phyloP scores from a whole-genome alignment of 2,113 vertebrate species.

The Passerina amoena region DNA sequence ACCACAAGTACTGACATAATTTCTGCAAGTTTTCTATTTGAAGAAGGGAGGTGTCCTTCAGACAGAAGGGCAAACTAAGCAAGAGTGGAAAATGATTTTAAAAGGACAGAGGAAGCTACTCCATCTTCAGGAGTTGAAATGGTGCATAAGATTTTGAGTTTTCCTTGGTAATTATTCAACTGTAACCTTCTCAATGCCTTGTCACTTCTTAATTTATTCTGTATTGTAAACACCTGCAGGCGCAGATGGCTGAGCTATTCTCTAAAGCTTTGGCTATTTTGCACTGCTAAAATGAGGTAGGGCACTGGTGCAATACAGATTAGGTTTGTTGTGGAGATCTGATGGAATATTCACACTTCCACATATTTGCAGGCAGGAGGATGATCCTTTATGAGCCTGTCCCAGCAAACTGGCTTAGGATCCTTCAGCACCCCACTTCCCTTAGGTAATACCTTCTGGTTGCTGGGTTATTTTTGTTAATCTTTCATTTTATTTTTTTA shows the following conservation, averaged over 20 bases:
- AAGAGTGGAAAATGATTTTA: background rate
- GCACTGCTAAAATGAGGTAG: conserved; percentile 40
- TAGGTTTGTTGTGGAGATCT: background rate
- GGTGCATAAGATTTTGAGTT: conserved; percentile 28
- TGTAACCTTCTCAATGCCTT: conserved; percentile 60
- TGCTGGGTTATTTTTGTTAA: background rate
- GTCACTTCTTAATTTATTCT: conserved; percentile 65
- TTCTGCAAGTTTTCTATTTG: background rate
- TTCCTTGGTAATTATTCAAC: conserved; percentile 59
- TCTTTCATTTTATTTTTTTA: background rate
- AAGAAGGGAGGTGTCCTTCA: conserved; percentile 5
- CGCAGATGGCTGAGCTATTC: conserved; percentile 59
- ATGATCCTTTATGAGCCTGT: background rate
- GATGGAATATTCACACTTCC: background rate
- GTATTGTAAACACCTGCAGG: conserved; percentile 65
- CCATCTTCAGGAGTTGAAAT: background rate
- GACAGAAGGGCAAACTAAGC: background rate
- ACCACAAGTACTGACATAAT: background rate
- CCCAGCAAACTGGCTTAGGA: background rate
- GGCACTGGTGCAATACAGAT: conserved; percentile 25
- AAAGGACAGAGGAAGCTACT: background rate
- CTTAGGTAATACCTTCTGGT: background rate
- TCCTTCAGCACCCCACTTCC: background rate
- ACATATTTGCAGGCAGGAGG: background rate
- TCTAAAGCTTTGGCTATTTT: conserved; percentile 63